phyloP scores from a whole-genome alignment of 2,113 vertebrate species.

The Calonectris borealis region DNA sequence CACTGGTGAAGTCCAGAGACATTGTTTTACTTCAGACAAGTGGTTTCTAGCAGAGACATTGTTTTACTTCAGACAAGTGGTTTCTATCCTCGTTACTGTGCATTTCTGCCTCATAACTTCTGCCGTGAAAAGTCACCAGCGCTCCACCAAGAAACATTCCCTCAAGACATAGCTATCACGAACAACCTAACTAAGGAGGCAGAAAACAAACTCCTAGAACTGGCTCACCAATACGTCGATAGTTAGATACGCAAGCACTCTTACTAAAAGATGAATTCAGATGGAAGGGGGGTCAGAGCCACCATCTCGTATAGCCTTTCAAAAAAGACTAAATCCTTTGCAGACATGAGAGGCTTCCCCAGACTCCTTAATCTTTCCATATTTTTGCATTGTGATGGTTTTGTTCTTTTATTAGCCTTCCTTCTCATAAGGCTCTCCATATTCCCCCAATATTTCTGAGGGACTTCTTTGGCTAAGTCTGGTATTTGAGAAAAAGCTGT shows the following conservation, averaged over 20 bases:
- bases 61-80: background rate
- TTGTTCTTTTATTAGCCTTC: background rate
- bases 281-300: background rate
- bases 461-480: background rate
- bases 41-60: background rate
- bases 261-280: background rate
- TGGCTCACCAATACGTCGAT: background rate
- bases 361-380: background rate
- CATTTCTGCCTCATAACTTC: background rate
- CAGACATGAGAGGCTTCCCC: background rate
- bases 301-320: background rate
- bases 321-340: background rate
- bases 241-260: background rate
- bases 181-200: background rate
- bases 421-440: background rate
- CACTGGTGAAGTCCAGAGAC: background rate
- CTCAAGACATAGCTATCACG: background rate
- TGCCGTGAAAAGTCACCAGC: background rate
- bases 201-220: background rate
- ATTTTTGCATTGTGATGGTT: background rate
- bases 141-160: background rate
- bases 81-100: background rate
- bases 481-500: background rate
- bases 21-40: background rate
- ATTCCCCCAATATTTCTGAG: background rate